Base-by-base conservation (phyloP, 2,113 vertebrate species). In the Callospermophilus lateralis region DNA sequence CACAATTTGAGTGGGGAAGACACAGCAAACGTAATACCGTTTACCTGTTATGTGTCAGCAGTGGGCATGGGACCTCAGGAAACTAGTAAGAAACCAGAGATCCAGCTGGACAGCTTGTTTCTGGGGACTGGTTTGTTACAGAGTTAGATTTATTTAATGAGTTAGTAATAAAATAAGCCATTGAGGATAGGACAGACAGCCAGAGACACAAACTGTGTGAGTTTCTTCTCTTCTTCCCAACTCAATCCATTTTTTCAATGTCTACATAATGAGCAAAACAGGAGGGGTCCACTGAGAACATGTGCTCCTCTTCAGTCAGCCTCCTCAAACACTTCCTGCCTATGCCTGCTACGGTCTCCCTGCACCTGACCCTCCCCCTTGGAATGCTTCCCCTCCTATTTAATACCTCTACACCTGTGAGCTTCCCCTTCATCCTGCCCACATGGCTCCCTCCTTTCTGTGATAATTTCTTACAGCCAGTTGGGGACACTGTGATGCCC, bases 261-360 rank as follows among this genome's bases (percentile, higher is more conserved):
- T 58, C 55, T 58, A 58, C 55, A 24, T 7, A 58, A 58, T 58
- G 55, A 58, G 55, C 30, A 28, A 34, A 45, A 77, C n/a, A 53
- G 10, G 45, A 65, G 81, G 24, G n/a, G 16, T 37, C 16, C 9
- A 12, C 39, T 45, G 15, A 61, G 28, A 15, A 72, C 4, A 24
- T 15, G n/a, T 0, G 3, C 19, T 16, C 28, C 22, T 55, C 55
- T 32, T 51, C n/a, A 9, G 20, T 0, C 16, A 39, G 45, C 4
- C 19, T 32, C n/a, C 72, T 20, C 30, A 34, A 34, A 16, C 67
- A 34, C 4, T 34, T n/a, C 30, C 67, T 70, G 32, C 13, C 67
- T 32, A 12, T 34, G 30, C 55, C 55, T 55, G 55, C 55, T 55
- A 55, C 19, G 55, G 55, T 55, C 55, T 55, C 55, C 19, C 55